Evolutionary conservation across 37 sponge, comb jelly and placozoan genomes (phyloP).

Genomic region (Chondrosia reniformis): DNA sequence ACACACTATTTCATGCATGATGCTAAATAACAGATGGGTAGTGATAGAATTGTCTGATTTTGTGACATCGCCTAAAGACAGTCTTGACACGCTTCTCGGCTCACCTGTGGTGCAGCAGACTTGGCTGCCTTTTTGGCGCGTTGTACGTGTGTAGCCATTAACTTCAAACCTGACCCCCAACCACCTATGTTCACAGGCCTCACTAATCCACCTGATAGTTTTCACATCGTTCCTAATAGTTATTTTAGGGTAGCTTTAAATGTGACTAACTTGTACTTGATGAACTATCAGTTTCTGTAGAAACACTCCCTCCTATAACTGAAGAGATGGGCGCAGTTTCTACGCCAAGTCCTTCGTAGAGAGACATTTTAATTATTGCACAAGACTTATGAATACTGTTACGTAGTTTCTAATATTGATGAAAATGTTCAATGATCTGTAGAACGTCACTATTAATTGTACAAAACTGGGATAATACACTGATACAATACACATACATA

Average conservation of each 20-base stretch:
- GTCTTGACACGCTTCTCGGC: not conserved
- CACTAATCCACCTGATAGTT: not conserved
- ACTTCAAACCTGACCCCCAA: constrained; percentile 44
- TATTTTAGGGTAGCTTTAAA: too few relatives aligned
- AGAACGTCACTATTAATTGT: too few relatives aligned
- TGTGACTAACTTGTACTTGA: not conserved
- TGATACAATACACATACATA: too few relatives aligned
- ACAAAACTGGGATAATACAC: too few relatives aligned
- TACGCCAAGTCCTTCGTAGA: constrained; percentile 69
- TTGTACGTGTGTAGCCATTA: constrained; percentile 72
- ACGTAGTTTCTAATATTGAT: not conserved
- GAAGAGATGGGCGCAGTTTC: constrained; percentile 61
- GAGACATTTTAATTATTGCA: constrained; percentile 40
- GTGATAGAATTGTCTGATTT: too few relatives aligned
- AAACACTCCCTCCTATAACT: constrained; percentile 7
- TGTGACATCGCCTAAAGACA: too few relatives aligned
- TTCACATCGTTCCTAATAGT: too few relatives aligned
- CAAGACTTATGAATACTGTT: not conserved
- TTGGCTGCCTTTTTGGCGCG: constrained; percentile 49
- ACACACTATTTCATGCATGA: constrained; percentile 40
- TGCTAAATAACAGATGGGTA: too few relatives aligned
- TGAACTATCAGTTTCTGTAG: not conserved
- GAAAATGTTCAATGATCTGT: too few relatives aligned
- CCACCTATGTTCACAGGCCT: not conserved
- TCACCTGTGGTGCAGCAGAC: not conserved